Conservation (phyloP, 2,113 vertebrate species). For the Apus apus region DNA sequence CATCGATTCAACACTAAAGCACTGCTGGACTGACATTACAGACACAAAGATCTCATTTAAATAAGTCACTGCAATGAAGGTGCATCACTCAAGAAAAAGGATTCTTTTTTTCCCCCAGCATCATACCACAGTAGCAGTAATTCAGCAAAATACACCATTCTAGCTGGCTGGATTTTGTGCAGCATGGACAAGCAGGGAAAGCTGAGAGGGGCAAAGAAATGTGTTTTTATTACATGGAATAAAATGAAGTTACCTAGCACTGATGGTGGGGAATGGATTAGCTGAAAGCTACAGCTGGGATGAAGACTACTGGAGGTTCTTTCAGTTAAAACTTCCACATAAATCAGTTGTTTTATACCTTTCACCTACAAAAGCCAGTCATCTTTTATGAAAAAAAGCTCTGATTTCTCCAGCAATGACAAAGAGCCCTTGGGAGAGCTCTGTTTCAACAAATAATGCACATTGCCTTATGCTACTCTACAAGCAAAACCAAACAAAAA, state of each 20-base stretch:
- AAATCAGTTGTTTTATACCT: background rate
- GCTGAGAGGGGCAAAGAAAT: background rate
- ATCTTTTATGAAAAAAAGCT: background rate
- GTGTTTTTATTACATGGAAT: background rate
- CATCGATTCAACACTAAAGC: background rate
- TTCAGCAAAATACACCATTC: background rate
- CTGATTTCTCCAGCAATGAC: background rate
- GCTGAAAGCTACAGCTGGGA: background rate
- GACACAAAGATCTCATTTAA: background rate
- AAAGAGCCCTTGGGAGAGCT: background rate
- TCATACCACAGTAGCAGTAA: background rate
- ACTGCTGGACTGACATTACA: background rate
- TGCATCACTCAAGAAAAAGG: background rate
- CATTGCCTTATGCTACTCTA: background rate
- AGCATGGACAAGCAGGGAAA: background rate
- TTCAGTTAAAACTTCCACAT: background rate
- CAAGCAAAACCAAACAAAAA: background rate
- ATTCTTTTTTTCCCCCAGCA: background rate
- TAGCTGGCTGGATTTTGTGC: background rate
- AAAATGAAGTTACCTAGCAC: background rate
- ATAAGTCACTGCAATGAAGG: no score
- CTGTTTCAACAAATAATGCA: background rate
- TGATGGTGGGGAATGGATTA: background rate
- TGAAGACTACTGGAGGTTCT: background rate
- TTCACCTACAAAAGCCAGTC: background rate